A percentile compares a stretch with the other conserved stretches of the same genome.
Conservation (phyloP, 2,113 vertebrate genomes). For the Phalacrocorax carbo region DNA sequence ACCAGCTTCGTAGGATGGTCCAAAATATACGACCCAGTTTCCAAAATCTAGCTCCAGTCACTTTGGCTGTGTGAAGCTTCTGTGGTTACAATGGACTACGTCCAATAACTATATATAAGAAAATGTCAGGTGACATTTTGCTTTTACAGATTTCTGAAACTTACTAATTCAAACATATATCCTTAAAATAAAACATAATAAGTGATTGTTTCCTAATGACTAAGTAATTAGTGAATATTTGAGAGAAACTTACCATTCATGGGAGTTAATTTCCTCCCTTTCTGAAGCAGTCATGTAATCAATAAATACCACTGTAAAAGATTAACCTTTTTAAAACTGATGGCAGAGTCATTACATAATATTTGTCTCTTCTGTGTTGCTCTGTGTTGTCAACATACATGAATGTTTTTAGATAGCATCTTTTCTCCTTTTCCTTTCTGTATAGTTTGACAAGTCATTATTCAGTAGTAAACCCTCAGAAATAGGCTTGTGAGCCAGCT, state of each 20-base stretch:
- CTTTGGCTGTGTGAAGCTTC: background rate
- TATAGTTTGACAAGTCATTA: background rate
- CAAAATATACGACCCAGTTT: background rate
- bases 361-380: background rate
- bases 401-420: background rate
- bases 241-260: background rate
- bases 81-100: background rate
- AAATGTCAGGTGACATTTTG: background rate
- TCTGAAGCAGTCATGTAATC: background rate
- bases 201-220: background rate
- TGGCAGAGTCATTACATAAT: background rate
- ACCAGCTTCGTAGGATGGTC: background rate
- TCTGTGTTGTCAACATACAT: background rate
- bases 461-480: background rate
- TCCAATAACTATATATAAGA: background rate
- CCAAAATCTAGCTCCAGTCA: background rate
- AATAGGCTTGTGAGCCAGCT: background rate
- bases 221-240: background rate
- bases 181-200: background rate
- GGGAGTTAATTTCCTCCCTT: conserved; percentile 24
- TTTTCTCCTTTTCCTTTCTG: background rate
- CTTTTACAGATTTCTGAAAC: background rate
- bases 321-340: background rate
- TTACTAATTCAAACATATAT: background rate
- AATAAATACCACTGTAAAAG: background rate